Percentiles rank a stretch among this genome's conserved stretches.
These are phyloP conservation scores for Halichondria panicea DNA, from an alignment of 37 sponge, comb jelly and placozoan genomes.

Conservation along the genomic window DNA sequence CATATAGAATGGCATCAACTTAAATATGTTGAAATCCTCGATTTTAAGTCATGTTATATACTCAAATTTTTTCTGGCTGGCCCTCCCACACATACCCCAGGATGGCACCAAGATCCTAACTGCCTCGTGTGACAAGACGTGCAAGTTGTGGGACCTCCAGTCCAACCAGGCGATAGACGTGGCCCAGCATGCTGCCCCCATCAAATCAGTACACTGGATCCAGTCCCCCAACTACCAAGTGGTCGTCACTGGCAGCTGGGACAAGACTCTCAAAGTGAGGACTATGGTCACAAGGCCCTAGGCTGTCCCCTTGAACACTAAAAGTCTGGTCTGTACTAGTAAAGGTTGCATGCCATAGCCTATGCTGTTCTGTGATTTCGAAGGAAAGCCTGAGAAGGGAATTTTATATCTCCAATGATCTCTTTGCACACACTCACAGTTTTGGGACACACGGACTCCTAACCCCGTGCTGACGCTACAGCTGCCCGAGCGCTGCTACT, in stretches of 20 bases:
- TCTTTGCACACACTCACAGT: constrained; percentile 34
- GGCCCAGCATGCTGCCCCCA: constrained; percentile 91
- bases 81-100: neutral
- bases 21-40: neutral
- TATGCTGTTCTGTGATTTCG: neutral
- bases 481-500: constrained; percentile 90
- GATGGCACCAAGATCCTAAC: constrained; percentile 80
- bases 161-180: constrained; percentile 87
- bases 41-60: neutral
- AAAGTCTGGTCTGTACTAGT: neutral
- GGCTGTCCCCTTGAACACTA: neutral
- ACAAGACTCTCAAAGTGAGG: constrained; percentile 89
- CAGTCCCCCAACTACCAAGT: constrained; percentile 83
- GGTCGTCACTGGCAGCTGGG: constrained; percentile 94
- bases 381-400: neutral
- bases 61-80: neutral
- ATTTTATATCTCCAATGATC: too few relatives aligned
- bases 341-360: neutral
- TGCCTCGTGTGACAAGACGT: constrained; percentile 92
- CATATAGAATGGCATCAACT: neutral
- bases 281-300: neutral
- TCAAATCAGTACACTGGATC: constrained; percentile 88
- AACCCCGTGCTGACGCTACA: constrained; percentile 73
- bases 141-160: constrained; percentile 95
- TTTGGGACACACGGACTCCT: constrained; percentile 89